Percentiles rank a stretch among this genome's conserved stretches.
Evolutionary conservation across 1,140 invertebrate species (phyloP).

Genomic region (Leptinotarsa defecta): DNA sequence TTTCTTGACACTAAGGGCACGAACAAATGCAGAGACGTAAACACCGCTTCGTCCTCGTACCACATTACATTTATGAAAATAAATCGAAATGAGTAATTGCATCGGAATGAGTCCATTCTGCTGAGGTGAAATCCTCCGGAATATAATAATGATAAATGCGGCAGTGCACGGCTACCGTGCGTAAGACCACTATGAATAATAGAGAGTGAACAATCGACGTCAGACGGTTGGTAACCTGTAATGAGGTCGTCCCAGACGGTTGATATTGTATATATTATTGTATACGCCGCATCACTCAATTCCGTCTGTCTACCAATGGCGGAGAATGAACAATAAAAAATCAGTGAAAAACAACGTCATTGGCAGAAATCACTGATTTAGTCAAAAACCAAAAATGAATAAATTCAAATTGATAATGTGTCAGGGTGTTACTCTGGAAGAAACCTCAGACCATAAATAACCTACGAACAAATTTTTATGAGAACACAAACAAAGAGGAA

Average conservation of each 20-base stretch:
- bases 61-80: conserved; percentile 1
- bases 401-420: no score
- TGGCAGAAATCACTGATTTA: no score
- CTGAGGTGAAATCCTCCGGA: not conserved
- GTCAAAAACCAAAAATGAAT: no score
- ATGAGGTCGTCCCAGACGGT: conserved; percentile 15
- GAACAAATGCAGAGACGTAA: not conserved
- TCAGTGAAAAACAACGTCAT: no score
- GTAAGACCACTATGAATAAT: conserved; percentile 11
- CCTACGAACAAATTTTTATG: no score
- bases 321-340: not conserved
- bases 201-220: conserved; percentile 17
- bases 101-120: not conserved
- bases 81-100: not conserved
- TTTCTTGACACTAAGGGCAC: not conserved
- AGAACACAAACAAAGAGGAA: no score
- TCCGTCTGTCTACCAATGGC: not conserved
- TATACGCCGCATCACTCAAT: not conserved
- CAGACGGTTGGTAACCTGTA: conserved; percentile 23
- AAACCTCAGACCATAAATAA: no score
- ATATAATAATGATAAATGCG: conserved; percentile 2
- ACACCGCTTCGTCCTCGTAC: not conserved
- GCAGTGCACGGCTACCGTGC: conserved; percentile 2
- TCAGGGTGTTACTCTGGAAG: no score
- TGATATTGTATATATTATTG: not conserved